Percentiles rank a stretch among this genome's conserved stretches.
phyloP scores from a whole-genome alignment of 2,113 vertebrate genomes.

The Vireo altiloquus region DNA sequence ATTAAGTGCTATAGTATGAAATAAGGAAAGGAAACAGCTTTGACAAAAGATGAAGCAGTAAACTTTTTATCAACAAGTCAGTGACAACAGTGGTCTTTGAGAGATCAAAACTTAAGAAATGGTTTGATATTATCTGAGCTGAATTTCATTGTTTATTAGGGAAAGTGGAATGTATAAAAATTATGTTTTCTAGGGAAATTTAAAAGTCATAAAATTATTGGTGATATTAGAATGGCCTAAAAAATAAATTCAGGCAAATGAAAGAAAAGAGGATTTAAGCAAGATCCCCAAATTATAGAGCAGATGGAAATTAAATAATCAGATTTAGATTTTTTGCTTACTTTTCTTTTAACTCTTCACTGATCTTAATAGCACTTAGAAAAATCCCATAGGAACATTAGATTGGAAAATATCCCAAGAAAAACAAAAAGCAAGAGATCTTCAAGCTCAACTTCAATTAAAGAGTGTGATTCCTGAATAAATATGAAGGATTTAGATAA shows the following conservation, averaged over 20 bases:
- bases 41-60: background rate
- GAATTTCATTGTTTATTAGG: background rate
- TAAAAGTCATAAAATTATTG: background rate
- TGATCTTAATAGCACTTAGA: background rate
- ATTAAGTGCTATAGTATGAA: background rate
- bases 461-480: background rate
- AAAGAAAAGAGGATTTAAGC: background rate
- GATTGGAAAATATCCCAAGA: background rate
- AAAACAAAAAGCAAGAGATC: background rate
- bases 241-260: background rate
- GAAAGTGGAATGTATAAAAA: background rate
- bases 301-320: background rate
- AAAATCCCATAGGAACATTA: background rate
- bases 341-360: background rate
- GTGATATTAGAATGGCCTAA: background rate
- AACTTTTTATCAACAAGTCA: background rate
- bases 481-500: constrained; percentile 18
- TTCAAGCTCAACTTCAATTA: background rate
- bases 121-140: background rate
- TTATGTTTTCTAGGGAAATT: background rate
- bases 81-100: background rate
- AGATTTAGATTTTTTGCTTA: background rate
- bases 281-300: background rate
- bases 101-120: background rate
- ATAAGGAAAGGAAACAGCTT: background rate